Evolutionary conservation across 2,888 invertebrate genomes (phyloP).

Genomic region (Andrena bucephala): DNA sequence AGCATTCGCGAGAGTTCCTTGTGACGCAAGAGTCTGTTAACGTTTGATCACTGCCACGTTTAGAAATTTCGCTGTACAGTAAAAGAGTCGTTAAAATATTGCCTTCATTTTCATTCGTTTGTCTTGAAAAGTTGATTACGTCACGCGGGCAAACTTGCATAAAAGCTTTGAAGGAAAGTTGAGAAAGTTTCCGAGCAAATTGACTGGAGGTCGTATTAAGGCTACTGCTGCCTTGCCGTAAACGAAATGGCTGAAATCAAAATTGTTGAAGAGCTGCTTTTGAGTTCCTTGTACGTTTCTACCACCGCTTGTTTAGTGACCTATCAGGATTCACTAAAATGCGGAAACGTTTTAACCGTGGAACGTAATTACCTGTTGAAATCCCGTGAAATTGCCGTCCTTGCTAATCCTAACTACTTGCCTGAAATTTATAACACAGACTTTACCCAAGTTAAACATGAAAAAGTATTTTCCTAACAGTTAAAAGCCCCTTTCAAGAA

Average conservation of each 20-base stretch:
- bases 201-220: slow-evolving; percentile 46
- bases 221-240: slow-evolving; percentile 16
- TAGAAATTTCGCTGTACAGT: background rate
- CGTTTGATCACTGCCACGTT: background rate
- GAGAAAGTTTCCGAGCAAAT: slow-evolving; percentile 59
- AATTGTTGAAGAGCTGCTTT: slow-evolving; percentile 35
- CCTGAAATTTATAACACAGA: background rate
- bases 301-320: background rate
- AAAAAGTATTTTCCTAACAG: background rate
- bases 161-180: slow-evolving; percentile 38
- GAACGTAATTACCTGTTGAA: background rate
- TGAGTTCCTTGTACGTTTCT: slow-evolving; percentile 6
- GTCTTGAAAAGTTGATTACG: slow-evolving; percentile 18
- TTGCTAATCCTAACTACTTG: background rate
- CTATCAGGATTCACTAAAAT: slow-evolving; percentile 11
- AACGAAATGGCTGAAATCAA: slow-evolving; percentile 55
- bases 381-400: background rate
- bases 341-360: slow-evolving; percentile 6
- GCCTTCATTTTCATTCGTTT: slow-evolving; percentile 53
- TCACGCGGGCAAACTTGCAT: slow-evolving; percentile 30
- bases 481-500: background rate
- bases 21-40: background rate
- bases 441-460: background rate
- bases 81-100: slow-evolving; percentile 18
- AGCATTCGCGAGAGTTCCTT: no score